These are phyloP conservation scores for Drosophila parabipectinata DNA, from an alignment of 1,140 invertebrate genomes.

Conservation along the genomic window DNA sequence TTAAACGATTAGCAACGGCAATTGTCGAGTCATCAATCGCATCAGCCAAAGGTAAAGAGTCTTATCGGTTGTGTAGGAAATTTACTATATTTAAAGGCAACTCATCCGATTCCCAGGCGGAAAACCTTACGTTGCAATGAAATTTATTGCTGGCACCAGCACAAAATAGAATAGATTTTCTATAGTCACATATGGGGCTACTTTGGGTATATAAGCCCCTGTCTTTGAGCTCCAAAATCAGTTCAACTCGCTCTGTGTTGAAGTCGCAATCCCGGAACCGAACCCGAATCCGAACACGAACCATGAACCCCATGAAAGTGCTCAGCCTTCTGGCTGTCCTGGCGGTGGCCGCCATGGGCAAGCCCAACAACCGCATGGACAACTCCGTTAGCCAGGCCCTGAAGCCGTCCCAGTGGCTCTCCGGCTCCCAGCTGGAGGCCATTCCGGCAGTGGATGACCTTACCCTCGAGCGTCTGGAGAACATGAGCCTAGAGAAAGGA, in stretches of 20 bases:
- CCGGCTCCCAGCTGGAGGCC: conserved; percentile 1
- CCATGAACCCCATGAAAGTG: conserved; percentile 5
- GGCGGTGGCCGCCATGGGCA: neutral
- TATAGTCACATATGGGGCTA: neutral
- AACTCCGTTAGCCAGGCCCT: conserved; percentile 1
- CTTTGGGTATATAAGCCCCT: neutral
- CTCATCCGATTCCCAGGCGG: neutral
- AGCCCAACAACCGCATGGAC: conserved; percentile 4
- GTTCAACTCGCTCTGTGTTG: conserved; percentile 7
- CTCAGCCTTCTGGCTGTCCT: neutral
- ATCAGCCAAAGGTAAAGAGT: neutral
- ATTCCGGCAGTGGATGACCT: conserved; percentile 3
- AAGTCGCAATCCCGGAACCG: conserved; percentile 5
- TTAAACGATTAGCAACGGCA: neutral
- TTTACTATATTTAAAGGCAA: neutral
- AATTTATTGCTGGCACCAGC: conserved; percentile 2
- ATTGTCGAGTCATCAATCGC: neutral
- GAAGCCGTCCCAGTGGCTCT: conserved; percentile 4
- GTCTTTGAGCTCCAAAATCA: neutral
- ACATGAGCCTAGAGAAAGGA: neutral
- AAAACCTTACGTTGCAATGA: conserved; percentile 1
- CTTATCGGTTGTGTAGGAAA: neutral
- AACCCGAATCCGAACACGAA: conserved; percentile 1
- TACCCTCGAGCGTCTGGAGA: conserved; percentile 1
- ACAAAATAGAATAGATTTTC: neutral